Evolutionary conservation across 2,888 invertebrate genomes (phyloP).

Genomic region (Microplitis deprimator): DNA sequence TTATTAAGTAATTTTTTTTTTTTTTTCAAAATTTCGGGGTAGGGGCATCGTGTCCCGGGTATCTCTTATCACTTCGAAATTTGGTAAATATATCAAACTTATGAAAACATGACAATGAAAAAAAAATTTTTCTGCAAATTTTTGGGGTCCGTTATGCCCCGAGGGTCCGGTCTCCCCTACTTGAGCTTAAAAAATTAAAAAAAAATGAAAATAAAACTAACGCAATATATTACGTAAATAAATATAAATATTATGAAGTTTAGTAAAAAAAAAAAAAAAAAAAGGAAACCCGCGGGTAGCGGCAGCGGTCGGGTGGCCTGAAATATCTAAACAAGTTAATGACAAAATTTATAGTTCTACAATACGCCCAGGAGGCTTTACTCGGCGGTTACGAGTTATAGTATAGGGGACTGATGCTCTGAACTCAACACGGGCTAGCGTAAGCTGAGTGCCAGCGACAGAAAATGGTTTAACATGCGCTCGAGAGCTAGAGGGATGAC

Average conservation of each 20-base stretch:
- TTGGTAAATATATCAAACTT: too few relatives aligned
- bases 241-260: background rate
- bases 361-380: conserved; percentile 64
- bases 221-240: background rate
- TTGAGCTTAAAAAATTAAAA: too few relatives aligned
- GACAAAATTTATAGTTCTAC: conserved; percentile 71
- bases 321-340: conserved; percentile 71
- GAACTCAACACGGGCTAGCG: background rate
- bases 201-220: too few relatives aligned
- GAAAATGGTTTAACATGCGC: conserved; percentile 38
- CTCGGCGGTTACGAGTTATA: conserved; percentile 18
- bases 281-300: background rate
- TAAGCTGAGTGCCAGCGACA: conserved; percentile 41
- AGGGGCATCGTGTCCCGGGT: too few relatives aligned
- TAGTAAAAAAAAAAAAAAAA: background rate
- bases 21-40: too few relatives aligned
- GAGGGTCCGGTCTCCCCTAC: too few relatives aligned
- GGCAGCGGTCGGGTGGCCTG: conserved; percentile 65
- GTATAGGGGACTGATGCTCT: conserved; percentile 1
- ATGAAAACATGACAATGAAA: too few relatives aligned
- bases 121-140: too few relatives aligned
- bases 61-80: too few relatives aligned
- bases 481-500: conserved; percentile 48
- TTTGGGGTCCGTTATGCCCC: too few relatives aligned
- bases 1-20: too few relatives aligned